Base-by-base conservation (phyloP, 2,113 vertebrate species). In the Grantiella picta region DNA sequence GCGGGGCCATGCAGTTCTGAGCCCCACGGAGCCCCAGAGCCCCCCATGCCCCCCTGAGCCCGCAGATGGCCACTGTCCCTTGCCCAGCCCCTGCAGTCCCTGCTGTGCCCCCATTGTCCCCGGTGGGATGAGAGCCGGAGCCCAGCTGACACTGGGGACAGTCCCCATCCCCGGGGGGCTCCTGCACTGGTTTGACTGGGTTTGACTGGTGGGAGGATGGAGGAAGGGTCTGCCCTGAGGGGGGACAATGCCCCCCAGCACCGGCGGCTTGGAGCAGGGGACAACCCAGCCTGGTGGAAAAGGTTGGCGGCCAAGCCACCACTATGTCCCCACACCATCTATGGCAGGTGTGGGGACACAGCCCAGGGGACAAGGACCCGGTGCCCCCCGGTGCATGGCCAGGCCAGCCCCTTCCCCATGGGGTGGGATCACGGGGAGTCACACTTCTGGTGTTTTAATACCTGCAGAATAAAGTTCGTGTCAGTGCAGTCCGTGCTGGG, bases 1-100 rank as follows among this genome's bases (percentile, higher is more conserved):
- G 99, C 97, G 99, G 99, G 16, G 98, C 99, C 86, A 98, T 98
- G 25, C 99, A 99, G 98, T 99, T 99, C 98, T 99, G 97, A 99
- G 96, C 82, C 68, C 88, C 36, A 0, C 8, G 0, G 68, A 27
- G 29, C 61, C 76, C 75, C 61, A 2, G 2, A 10, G 47, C 9
- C 36, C 57, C 33, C 44, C 12, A 29, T 2, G 11, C 21, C 75
- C 60, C 54, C 60, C 44, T 0, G 2, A n/a, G 44, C 68, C 88
- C 29, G 38, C 82, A 18, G 82, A 47, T 0, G 9, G 78, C 7
- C 86, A 56, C 92, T 10, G 75, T 19, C 70, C 75, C 79, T 10
- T 59, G 36, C 53, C 38, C 2, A 0, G 13, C 13, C 72, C 47
- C 87, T 1, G 1, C 0, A 0, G 15, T 50, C 92, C 89, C 66